Evolutionary conservation across 2,797 vertebrate species (phyloP).

Genomic region (Brachymystax lenok): DNA sequence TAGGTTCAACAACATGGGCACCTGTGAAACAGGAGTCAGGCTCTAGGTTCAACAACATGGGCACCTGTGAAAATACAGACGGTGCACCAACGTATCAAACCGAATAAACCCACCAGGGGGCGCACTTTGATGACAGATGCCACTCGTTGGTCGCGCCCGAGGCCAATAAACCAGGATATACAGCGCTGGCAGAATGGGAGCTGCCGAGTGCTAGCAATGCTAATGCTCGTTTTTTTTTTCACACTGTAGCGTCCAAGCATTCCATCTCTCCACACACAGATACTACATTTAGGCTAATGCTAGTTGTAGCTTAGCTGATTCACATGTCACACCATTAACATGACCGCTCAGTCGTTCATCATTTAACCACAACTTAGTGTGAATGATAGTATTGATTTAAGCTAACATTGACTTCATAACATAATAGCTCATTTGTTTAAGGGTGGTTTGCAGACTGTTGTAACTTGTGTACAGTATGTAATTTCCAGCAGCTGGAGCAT

Average conservation of each 20-base stretch:
- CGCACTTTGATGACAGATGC: constrained; percentile 71
- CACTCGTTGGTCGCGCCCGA: constrained; percentile 57
- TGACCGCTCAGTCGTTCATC: neutral
- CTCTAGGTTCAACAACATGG: constrained; percentile 71
- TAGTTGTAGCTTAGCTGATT: neutral
- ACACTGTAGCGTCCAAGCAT: neutral
- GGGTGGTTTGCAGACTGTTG: neutral
- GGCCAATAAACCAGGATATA: constrained; percentile 54
- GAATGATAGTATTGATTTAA: neutral
- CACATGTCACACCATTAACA: neutral
- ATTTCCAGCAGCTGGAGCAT: constrained; percentile 8
- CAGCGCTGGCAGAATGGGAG: neutral
- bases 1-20: constrained; percentile 73
- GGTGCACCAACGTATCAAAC: constrained; percentile 70
- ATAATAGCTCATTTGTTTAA: neutral
- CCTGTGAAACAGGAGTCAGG: constrained; percentile 77
- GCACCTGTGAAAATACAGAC: constrained; percentile 80
- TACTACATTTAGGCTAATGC: neutral
- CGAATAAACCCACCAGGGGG: constrained; percentile 73
- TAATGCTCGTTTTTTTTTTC: neutral
- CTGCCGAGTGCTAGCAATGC: neutral
- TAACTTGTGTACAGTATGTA: neutral
- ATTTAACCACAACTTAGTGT: neutral
- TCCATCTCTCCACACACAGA: neutral
- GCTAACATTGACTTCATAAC: neutral